A percentile compares a stretch with the other conserved stretches of the same genome.
Conservation (phyloP, 1,140 invertebrate genomes). For the Drosophila nikananu region DNA sequence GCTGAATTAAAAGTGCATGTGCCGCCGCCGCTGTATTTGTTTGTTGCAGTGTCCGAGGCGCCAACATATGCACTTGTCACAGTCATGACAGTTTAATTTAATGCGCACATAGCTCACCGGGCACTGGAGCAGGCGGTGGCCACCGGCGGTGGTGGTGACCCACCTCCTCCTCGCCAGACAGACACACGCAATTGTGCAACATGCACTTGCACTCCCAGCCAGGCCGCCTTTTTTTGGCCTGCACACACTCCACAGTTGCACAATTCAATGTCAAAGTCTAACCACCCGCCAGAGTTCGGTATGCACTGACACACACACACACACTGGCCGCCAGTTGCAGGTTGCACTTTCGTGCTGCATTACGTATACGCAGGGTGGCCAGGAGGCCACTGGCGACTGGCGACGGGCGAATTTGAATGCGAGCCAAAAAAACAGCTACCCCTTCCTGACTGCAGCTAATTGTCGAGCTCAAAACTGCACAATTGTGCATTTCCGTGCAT, state of each 20-base stretch:
- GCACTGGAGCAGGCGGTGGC: conserved; percentile 42
- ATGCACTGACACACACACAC: conserved; percentile 15
- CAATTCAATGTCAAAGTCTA: conserved; percentile 82
- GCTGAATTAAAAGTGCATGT: conserved; percentile 79
- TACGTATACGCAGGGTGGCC: conserved; percentile 71
- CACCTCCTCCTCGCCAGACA: conserved; percentile 38
- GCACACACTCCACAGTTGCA: conserved; percentile 46
- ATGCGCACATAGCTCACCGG: conserved; percentile 80
- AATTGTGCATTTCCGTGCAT: conserved; percentile 85
- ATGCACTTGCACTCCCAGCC: conserved; percentile 60
- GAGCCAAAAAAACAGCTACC: conserved; percentile 68
- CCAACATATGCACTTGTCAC: conserved; percentile 84
- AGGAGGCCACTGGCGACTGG: conserved; percentile 6
- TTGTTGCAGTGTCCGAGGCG: conserved; percentile 69
- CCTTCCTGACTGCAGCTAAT: conserved; percentile 77
- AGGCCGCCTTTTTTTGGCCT: conserved; percentile 29
- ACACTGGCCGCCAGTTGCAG: conserved; percentile 9
- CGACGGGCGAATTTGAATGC: conserved; percentile 69
- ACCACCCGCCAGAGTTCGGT: conserved; percentile 34
- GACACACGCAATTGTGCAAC: conserved; percentile 82
- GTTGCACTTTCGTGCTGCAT: conserved; percentile 60
- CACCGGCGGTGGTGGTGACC: conserved; percentile 31
- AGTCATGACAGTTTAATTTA: conserved; percentile 84
- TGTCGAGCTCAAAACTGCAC: conserved; percentile 79
- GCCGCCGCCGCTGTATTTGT: conserved; percentile 28